Percentiles rank a stretch among this genome's conserved stretches.
Conservation (phyloP, 2,888 invertebrate genomes). For the Hyposoter dolosus region DNA sequence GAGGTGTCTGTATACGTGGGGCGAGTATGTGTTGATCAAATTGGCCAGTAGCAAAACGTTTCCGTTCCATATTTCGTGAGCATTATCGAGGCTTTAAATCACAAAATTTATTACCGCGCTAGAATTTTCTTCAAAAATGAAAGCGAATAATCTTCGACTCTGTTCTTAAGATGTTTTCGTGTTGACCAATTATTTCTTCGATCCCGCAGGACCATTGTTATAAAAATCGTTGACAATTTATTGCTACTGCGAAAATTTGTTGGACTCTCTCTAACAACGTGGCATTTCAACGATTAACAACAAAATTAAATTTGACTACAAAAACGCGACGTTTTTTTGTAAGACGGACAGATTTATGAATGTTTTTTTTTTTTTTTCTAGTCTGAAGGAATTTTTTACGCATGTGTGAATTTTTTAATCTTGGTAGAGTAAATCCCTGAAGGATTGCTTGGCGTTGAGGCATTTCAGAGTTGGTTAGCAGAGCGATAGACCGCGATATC, state of each 20-base stretch:
- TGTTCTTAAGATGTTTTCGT: too few relatives aligned
- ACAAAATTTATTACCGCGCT: neutral
- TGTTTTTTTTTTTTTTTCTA: slow-evolving; percentile 1
- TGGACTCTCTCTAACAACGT: too few relatives aligned
- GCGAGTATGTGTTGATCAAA: slow-evolving; percentile 21
- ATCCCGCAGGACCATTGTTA: too few relatives aligned
- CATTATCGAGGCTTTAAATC: neutral
- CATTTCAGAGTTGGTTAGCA: slow-evolving; percentile 78
- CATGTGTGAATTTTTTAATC: neutral
- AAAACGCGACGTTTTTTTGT: neutral
- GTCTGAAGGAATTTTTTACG: neutral
- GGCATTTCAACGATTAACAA: too few relatives aligned
- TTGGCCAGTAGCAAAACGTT: slow-evolving; percentile 28
- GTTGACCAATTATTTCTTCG: too few relatives aligned
- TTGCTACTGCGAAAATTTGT: too few relatives aligned
- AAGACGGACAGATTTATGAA: neutral
- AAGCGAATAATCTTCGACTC: neutral
- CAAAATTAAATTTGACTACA: neutral
- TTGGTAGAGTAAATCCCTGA: slow-evolving; percentile 68
- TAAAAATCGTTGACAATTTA: too few relatives aligned
- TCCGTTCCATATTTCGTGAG: slow-evolving; percentile 52
- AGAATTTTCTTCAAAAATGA: slow-evolving; percentile 6
- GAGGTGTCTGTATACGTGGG: neutral
- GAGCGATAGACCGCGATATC: slow-evolving; percentile 78
- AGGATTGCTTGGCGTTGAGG: slow-evolving; percentile 74